Base-by-base conservation (phyloP, 2,797 vertebrate genomes). In the Euthynnus affinis region DNA sequence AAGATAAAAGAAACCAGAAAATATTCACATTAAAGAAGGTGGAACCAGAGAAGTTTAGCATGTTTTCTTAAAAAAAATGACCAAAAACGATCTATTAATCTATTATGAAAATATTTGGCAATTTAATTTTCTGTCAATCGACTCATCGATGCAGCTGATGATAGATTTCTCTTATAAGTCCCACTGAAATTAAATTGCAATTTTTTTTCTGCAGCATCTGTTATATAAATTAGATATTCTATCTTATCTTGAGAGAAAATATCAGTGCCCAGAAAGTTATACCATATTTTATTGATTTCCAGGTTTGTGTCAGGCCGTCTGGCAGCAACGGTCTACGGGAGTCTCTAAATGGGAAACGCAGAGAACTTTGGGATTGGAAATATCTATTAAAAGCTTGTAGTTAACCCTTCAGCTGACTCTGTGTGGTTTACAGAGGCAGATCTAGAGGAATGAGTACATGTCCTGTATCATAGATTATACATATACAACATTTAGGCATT, bases 341-440 rank as follows among this genome's bases (percentile, higher is more conserved):
- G 49, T 22, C n/a, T 57, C 20, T 66, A 23, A 22, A 4, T 52
- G 60, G 27, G 22, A 48, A 65, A 48, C n/a, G 51, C 46, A 13
- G 40, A 53, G 17, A n/a, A 14, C 62, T 12, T 27, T 25, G 57
- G 40, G 56, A 66, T n/a, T 72, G 22, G 34, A 65, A 69, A 72
- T 18, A n/a, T 83, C 63, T 74, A 62, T 83, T 78, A 64, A 57
- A 60, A 44, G 59, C 25, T 29, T 48, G 40, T 52, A 23, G 68
- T 51, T 29, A 12, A 48, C 15, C 46, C 18, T 44, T 23, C n/a
- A 29, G 60, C 20, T 25, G 44, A 66, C 23, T 17, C 5, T n/a
- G 49, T 57, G 40, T 64, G 75, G 22, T 59, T 62, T 48, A 53
- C 37, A 53, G 13, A 75, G 32, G 10, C 32, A 49, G 17, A 32